These are phyloP conservation scores for Chondrosia reniformis DNA, from an alignment of 37 sponge, comb jelly and placozoan genomes.

Conservation along the genomic window DNA sequence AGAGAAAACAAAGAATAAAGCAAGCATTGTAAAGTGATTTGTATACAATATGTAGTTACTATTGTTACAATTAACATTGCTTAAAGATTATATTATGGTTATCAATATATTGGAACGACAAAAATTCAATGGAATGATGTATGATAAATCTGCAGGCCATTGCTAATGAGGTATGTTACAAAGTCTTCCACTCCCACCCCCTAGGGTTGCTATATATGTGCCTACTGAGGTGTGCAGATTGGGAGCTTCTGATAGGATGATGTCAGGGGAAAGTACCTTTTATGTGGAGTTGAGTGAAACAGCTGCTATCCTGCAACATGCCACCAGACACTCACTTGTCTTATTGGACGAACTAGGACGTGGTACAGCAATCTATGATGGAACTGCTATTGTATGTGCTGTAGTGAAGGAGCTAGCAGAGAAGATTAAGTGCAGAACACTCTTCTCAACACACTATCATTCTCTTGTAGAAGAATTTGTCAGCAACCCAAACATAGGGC, in stretches of 20 bases:
- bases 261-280: constrained; percentile 94
- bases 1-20: too few relatives aligned
- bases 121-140: too few relatives aligned
- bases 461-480: constrained; percentile 85
- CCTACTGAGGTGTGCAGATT: constrained; percentile 75
- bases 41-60: too few relatives aligned
- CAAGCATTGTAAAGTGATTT: too few relatives aligned
- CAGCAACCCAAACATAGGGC: constrained; percentile 38
- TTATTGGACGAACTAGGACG: constrained; percentile 93
- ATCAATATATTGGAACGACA: too few relatives aligned
- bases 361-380: constrained; percentile 98
- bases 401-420: constrained; percentile 79
- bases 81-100: too few relatives aligned
- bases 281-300: constrained; percentile 97
- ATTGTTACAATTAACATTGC: too few relatives aligned
- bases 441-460: constrained; percentile 99
- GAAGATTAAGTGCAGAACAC: constrained; percentile 62
- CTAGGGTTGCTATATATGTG: constrained; percentile 93
- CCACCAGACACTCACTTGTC: constrained; percentile 84
- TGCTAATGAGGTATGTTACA: too few relatives aligned
- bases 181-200: too few relatives aligned
- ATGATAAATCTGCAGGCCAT: too few relatives aligned
- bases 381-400: constrained; percentile 94
- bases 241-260: constrained; percentile 90
- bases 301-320: constrained; percentile 80